Conservation (phyloP, 2,888 invertebrate genomes). For the Nemotelus nigrinus region DNA sequence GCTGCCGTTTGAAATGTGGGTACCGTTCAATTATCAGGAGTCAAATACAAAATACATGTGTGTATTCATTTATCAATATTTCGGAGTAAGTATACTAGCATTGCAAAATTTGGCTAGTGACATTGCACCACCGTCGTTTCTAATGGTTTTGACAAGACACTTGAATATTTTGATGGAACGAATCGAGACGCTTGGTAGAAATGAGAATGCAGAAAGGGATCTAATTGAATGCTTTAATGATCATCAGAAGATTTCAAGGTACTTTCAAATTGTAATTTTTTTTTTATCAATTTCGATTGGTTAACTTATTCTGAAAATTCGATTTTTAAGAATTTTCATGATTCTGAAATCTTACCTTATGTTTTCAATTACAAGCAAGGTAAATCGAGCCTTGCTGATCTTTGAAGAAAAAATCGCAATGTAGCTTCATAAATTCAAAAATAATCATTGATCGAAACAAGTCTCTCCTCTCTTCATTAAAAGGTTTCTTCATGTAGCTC, state of each 20-base stretch:
- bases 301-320: background rate
- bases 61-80: conserved; percentile 49
- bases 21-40: conserved; percentile 50
- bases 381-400: too few relatives aligned
- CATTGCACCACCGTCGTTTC: conserved; percentile 52
- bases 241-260: conserved; percentile 53
- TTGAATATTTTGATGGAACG: conserved; percentile 52
- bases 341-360: too few relatives aligned
- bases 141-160: conserved; percentile 52
- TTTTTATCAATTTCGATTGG: background rate
- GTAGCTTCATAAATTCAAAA: too few relatives aligned
- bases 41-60: conserved; percentile 47
- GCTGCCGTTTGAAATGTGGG: conserved; percentile 52
- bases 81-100: conserved; percentile 38
- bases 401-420: too few relatives aligned
- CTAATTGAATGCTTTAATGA: conserved; percentile 54
- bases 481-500: too few relatives aligned
- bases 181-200: conserved; percentile 52
- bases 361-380: too few relatives aligned
- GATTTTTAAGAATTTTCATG: too few relatives aligned
- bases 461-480: too few relatives aligned
- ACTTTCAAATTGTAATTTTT: conserved; percentile 36
- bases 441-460: too few relatives aligned
- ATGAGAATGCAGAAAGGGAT: conserved; percentile 50
- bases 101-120: conserved; percentile 52